These are phyloP conservation scores for Cecropterus lyciades DNA, from an alignment of 1,140 invertebrate genomes.

Conservation along the genomic window DNA sequence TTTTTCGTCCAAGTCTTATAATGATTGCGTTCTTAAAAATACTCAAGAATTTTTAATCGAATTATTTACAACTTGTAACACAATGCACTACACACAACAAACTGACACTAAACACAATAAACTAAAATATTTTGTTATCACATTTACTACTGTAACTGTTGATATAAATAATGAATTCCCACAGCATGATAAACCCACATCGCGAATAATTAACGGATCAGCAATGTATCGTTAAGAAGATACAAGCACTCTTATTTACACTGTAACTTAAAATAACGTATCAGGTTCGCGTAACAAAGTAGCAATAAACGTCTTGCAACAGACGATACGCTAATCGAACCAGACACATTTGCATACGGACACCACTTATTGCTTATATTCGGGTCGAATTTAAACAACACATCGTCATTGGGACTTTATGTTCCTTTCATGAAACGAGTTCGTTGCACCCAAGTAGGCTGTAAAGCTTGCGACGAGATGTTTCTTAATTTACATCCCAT, in stretches of 20 bases:
- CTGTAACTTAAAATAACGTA: slow-evolving; percentile 12
- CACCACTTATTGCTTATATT: slow-evolving; percentile 43
- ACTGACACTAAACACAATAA: too few relatives aligned
- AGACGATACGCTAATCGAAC: slow-evolving; percentile 49
- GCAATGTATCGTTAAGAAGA: slow-evolving; percentile 14
- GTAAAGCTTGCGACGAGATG: slow-evolving; percentile 1
- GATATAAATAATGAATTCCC: not conserved
- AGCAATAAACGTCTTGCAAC: slow-evolving; percentile 49
- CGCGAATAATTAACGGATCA: slow-evolving; percentile 15
- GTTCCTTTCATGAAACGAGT: slow-evolving; percentile 30
- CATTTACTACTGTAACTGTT: too few relatives aligned
- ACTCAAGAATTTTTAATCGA: too few relatives aligned
- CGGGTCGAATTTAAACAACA: slow-evolving; percentile 35
- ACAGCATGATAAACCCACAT: not conserved
- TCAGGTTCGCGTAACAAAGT: slow-evolving; percentile 56
- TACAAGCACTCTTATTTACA: slow-evolving; percentile 10
- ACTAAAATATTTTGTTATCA: too few relatives aligned
- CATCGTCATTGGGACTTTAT: slow-evolving; percentile 36
- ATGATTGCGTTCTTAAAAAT: too few relatives aligned
- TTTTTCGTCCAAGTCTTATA: not conserved
- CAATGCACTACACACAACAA: too few relatives aligned
- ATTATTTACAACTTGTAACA: too few relatives aligned
- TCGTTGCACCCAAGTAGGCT: slow-evolving; percentile 39
- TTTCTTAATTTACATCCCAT: slow-evolving; percentile 28
- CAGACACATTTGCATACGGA: slow-evolving; percentile 49